Base-by-base conservation (phyloP, 2,797 vertebrate species). In the Lophius americanus region DNA sequence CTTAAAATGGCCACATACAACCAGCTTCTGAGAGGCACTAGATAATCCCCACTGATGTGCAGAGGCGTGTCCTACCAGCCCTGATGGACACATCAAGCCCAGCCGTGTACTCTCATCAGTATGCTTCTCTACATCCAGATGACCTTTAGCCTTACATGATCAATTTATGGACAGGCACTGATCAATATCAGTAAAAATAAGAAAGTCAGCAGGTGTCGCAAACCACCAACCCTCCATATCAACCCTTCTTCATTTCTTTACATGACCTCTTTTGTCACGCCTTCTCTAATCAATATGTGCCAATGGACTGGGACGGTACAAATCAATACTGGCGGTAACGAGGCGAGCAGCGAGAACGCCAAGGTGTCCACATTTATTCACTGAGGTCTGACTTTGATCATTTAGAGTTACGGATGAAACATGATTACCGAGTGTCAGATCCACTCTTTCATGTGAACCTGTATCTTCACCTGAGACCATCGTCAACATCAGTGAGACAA, bases 21-120 rank as follows among this genome's bases (percentile, higher is more conserved):
- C 81, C 53, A 47, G 46, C 78, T 76, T 74, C n/a, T 64, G 72
- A 76, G 79, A 81, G 52, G 37, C 39, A 32, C 51, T 75, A 67
- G 59, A 47, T 57, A 68, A 35, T 51, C 47, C 13, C 5, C 32
- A 42, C 33, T 57, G 23, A 56, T 32, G 43, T 39, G 23, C 60
- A 58, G 47, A 64, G 49, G 50, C 54, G 37, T 57, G 23, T n/a
- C 44, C 43, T 59, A 66, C n/a, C 14, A 5, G 13, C 36, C 36
- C 4, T 59, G 60, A 73, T 12, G 23, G 23, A 56, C 8, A 14
- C 44, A 74, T 77, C 23, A 51, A 43, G 14, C 49, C 35, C 66
- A 54, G 12, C 62, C 42, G 37, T 60, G 32, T 51, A 57, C 61
- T 51, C 38, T 14, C 37, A 76, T 65, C 47, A 54, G 48, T 50